Evolutionary conservation across 2,797 vertebrate genomes (phyloP).

Genomic region (Iguana delicatissima): DNA sequence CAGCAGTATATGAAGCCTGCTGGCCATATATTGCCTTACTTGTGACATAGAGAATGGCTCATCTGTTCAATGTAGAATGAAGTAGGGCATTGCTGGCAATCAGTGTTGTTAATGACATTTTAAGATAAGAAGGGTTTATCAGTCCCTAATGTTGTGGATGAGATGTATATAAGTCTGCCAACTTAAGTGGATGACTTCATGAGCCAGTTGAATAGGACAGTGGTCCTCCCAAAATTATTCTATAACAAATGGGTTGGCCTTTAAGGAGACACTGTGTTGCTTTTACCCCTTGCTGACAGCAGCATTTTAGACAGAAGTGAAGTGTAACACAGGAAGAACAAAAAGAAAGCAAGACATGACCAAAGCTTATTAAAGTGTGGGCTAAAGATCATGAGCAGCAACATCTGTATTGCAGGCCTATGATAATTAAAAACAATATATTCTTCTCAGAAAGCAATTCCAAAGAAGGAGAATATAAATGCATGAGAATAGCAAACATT

Average conservation of each 20-base stretch:
- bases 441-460: slow-evolving; percentile 40
- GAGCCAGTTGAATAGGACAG: no score
- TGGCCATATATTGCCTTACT: not conserved
- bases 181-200: no score
- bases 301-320: not conserved
- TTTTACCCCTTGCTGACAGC: not conserved
- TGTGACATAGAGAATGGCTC: not conserved
- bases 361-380: not conserved
- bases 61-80: not conserved
- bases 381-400: slow-evolving; percentile 3
- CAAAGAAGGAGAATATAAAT: slow-evolving; percentile 46
- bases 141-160: not conserved
- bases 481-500: slow-evolving; percentile 24
- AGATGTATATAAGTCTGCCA: no score
- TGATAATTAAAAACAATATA: slow-evolving; percentile 12
- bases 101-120: not conserved
- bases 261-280: not conserved
- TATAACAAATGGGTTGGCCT: not conserved
- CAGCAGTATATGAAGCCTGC: not conserved
- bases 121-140: not conserved
- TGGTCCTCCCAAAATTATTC: no score
- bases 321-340: not conserved
- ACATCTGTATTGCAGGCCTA: slow-evolving; percentile 47
- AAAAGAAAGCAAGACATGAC: not conserved
- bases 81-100: not conserved